Conservation (phyloP, 2,797 vertebrate species). For the Erethizon dorsatum region DNA sequence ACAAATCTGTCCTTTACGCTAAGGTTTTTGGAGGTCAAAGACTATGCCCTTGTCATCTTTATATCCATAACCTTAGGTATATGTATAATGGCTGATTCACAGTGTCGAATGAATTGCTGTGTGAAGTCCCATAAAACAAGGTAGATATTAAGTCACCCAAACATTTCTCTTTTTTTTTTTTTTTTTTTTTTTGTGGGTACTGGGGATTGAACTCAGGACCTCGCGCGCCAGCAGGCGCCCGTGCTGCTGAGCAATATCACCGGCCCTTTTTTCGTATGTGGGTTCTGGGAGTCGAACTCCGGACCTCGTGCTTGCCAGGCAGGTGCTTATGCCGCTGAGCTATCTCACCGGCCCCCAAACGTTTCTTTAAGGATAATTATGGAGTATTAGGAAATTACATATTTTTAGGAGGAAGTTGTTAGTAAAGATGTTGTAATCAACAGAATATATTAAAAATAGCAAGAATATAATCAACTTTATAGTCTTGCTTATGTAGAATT, state of each 20-base stretch:
- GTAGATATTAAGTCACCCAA: not conserved
- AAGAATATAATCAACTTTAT: constrained; percentile 10
- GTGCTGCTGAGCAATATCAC: too few relatives aligned
- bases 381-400: constrained; percentile 30
- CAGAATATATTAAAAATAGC: constrained; percentile 50
- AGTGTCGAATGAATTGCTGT: not conserved
- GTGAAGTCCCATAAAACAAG: not conserved
- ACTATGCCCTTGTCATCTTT: not conserved
- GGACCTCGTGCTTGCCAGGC: too few relatives aligned
- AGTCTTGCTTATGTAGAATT: constrained; percentile 1
- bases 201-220: too few relatives aligned
- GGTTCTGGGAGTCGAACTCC: too few relatives aligned
- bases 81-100: not conserved
- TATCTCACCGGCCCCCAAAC: not conserved
- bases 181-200: too few relatives aligned
- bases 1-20: not conserved
- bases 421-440: constrained; percentile 45
- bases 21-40: not conserved
- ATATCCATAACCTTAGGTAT: not conserved
- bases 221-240: too few relatives aligned
- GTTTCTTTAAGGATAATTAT: constrained; percentile 45
- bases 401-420: constrained; percentile 53
- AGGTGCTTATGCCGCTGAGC: too few relatives aligned
- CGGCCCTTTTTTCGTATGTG: too few relatives aligned
- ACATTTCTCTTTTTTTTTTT: not conserved